A percentile compares a stretch with the other conserved stretches of the same genome.
Conservation (phyloP, 1,140 invertebrate genomes). For the Linepithema humile region DNA sequence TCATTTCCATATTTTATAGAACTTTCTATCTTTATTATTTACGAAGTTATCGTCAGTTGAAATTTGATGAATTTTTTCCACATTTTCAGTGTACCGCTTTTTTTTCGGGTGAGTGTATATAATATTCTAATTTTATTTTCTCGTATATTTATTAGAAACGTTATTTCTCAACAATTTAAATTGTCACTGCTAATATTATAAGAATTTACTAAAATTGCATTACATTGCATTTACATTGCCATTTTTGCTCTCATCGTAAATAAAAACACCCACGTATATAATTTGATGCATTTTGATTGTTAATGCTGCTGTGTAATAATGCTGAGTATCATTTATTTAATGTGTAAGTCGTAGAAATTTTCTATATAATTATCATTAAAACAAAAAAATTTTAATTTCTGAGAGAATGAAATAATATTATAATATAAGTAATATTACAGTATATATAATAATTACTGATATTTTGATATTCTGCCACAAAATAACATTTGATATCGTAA, state of each 20-base stretch:
- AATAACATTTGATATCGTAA: neutral
- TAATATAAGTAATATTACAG: slow-evolving; percentile 14
- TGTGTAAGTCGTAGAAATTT: too few species aligned
- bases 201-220: neutral
- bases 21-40: too few species aligned
- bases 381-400: neutral
- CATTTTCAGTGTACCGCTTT: too few species aligned
- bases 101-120: too few species aligned
- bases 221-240: neutral
- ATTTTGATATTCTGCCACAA: neutral
- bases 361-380: neutral
- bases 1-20: too few species aligned
- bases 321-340: slow-evolving; percentile 6
- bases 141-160: neutral
- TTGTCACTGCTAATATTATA: neutral
- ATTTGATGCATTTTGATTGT: neutral
- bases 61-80: too few species aligned
- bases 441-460: neutral
- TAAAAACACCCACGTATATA: neutral
- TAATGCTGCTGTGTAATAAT: neutral
- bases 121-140: neutral
- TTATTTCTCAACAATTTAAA: neutral
- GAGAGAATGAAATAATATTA: neutral
- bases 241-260: neutral
- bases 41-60: too few species aligned